These are phyloP conservation scores for Macrochelys suwanniensis DNA, from an alignment of 2,797 vertebrate genomes.

Conservation along the genomic window DNA sequence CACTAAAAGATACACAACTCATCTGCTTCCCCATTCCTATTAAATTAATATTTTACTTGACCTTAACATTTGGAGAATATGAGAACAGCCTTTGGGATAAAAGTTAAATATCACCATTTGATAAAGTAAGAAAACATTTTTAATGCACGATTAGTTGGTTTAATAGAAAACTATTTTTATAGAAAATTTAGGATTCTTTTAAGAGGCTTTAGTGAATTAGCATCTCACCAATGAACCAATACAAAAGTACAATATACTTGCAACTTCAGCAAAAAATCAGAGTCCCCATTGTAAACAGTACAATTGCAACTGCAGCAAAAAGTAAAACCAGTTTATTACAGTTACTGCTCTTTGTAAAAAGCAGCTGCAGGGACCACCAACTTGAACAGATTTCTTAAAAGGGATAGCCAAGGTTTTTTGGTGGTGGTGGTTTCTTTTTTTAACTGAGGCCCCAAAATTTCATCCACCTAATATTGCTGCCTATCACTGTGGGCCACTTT, in stretches of 20 bases:
- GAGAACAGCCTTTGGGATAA: neutral
- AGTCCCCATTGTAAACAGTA: constrained; percentile 24
- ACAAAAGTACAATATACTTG: constrained; percentile 46
- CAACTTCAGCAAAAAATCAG: constrained; percentile 62
- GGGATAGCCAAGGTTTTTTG: neutral
- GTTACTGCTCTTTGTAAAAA: constrained; percentile 2
- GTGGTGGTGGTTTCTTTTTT: neutral
- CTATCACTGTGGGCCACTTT: neutral
- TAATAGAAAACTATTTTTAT: neutral
- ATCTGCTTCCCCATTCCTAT: neutral
- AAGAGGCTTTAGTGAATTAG: constrained; percentile 29
- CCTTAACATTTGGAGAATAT: neutral
- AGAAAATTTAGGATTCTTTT: neutral
- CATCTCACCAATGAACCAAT: constrained; percentile 39
- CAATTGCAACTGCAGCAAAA: constrained; percentile 64
- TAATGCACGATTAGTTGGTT: neutral
- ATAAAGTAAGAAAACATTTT: neutral
- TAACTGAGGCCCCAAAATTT: neutral
- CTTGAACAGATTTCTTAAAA: neutral
- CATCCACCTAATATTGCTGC: neutral
- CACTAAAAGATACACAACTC: neutral
- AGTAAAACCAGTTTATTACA: constrained; percentile 10
- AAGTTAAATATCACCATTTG: neutral
- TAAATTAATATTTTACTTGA: neutral
- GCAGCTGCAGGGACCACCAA: neutral